These are phyloP conservation scores for Galbula dea DNA, from an alignment of 2,113 vertebrate genomes.

Conservation along the genomic window DNA sequence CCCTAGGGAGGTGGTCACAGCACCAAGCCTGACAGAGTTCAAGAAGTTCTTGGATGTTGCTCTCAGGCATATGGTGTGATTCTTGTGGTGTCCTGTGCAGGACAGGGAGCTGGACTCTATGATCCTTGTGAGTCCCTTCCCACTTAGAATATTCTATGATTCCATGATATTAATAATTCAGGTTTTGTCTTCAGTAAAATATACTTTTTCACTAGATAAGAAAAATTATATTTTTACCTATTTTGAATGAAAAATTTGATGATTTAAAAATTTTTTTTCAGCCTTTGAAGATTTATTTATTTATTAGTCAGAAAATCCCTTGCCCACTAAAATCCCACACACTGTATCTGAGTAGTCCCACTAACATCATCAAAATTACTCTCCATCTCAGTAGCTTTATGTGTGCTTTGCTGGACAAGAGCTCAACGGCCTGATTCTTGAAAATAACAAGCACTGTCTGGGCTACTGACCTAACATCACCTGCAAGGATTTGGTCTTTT, in stretches of 20 bases:
- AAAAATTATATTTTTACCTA: constrained; percentile 40
- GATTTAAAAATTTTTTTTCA: background rate
- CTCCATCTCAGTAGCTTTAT: background rate
- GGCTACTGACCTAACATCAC: background rate
- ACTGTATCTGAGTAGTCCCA: background rate
- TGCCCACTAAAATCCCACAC: background rate
- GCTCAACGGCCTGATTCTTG: background rate
- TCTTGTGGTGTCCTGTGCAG: too few species aligned
- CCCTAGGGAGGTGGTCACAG: too few species aligned
- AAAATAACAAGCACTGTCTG: background rate
- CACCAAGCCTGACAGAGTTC: too few species aligned
- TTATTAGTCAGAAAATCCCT: background rate
- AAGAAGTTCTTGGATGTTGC: too few species aligned
- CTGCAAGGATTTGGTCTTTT: background rate
- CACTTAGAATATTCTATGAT: too few species aligned
- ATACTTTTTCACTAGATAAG: background rate
- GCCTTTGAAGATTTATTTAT: constrained; percentile 5
- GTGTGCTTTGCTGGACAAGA: background rate
- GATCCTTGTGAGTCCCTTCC: too few species aligned
- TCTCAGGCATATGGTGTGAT: too few species aligned
- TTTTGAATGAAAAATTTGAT: constrained; percentile 36
- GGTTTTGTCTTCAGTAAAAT: constrained; percentile 43
- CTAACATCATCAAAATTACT: background rate
- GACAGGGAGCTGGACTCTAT: too few species aligned
- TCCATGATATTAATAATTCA: constrained; percentile 61